Evolutionary conservation across 2,888 invertebrate species (phyloP), one percentile per base, ranked within the genome.

Genomic region (Augiades crinisus): DNA sequence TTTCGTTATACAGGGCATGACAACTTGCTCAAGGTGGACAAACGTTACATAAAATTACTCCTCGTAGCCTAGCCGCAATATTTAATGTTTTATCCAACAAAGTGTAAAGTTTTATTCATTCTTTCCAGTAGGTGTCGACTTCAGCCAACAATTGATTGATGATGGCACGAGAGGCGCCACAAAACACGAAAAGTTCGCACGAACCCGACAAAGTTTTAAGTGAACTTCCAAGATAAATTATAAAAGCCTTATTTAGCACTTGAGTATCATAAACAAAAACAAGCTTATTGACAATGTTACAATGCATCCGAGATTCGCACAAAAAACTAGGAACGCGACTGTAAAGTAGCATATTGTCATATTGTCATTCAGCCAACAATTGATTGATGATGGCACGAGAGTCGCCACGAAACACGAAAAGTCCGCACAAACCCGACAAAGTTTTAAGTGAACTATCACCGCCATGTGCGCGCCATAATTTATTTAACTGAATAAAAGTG

Each of bases 391-490:
- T 47, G 17, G n/a, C 13, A 45, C 31, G 43, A 50, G 54, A 50
- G 8, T 46, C 40, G 57, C 55, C 65, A 61, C 63, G 62, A 65
- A 65, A 62, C 53, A 51, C 46, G 36, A 14, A 30, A 56, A 60
- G 57, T 58, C 57, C 45, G 37, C 14, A 49, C 14, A 53, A 59
- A 53, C 53, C 47, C 53, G 47, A 8, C 41, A 46, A 61, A 65
- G 62, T 63, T 65, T 65, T 65, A 60, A 62, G 62, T 58, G 58
- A 62, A 62, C 63, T 63, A 63, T 63, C 60, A 56, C 46, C 38
- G 55, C 47, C 58, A 59, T 57, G 55, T 55, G 59, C 58, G 55
- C 53, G 33, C 27, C 45, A 55, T 57, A 58, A 58, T 64, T 54
- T 47, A 49, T 47, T 52, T 44, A 46, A 50, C 37, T 37, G 54